These are phyloP conservation scores for Pantherophis vulpinus DNA, from an alignment of 2,797 vertebrate genomes.

Conservation along the genomic window DNA sequence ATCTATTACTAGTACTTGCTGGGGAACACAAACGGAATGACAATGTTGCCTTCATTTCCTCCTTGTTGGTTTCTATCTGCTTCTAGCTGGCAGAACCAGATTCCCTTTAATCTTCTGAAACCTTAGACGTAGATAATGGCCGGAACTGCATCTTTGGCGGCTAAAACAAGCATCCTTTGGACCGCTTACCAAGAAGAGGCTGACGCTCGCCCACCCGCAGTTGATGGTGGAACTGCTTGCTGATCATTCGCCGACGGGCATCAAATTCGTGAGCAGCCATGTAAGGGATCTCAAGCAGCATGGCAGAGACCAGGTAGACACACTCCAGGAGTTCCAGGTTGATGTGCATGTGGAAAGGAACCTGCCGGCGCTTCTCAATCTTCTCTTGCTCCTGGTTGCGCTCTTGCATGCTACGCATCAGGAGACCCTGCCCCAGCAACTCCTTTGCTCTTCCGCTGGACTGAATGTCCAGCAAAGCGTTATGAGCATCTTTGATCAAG, in stretches of 20 bases:
- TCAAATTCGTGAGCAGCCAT: conserved; percentile 93
- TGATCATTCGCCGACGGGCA: conserved; percentile 90
- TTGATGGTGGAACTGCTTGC: conserved; percentile 96
- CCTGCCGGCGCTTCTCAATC: conserved; percentile 89
- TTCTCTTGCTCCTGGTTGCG: conserved; percentile 94
- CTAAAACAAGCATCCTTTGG: not conserved
- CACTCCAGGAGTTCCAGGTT: conserved; percentile 92
- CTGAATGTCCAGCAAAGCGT: conserved; percentile 90
- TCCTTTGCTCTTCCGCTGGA: conserved; percentile 91
- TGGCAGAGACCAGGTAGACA: conserved; percentile 91
- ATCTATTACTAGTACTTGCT: not conserved
- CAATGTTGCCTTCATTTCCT: not conserved
- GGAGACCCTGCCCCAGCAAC: conserved; percentile 87
- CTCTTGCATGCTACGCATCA: conserved; percentile 93
- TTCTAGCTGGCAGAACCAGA: not conserved
- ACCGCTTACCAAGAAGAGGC: conserved; percentile 76
- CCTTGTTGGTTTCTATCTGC: not conserved
- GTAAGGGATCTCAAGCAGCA: conserved; percentile 93
- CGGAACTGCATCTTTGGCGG: too few relatives aligned
- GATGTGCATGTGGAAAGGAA: conserved; percentile 94
- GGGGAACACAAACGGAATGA: not conserved
- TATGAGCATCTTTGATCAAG: conserved; percentile 92
- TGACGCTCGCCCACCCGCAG: conserved; percentile 90
- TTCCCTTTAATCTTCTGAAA: not conserved
- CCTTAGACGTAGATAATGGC: not conserved